Evolutionary conservation across 2,888 invertebrate species (phyloP).

Genomic region (Leptopterna dolabrata): DNA sequence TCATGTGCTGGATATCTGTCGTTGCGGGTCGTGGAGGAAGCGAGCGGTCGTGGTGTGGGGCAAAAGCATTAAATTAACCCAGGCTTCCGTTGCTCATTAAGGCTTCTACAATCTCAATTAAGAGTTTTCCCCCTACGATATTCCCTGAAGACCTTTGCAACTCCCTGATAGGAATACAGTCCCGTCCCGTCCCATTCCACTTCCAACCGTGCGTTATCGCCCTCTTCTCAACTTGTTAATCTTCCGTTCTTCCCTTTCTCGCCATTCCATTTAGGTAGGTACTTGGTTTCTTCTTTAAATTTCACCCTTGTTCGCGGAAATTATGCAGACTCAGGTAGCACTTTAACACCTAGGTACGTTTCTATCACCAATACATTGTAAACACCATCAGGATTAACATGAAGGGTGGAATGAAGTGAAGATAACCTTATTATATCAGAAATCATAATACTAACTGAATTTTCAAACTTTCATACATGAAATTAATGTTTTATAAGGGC

Average conservation of each 20-base stretch:
- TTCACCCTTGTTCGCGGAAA: no score
- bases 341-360: no score
- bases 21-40: background rate
- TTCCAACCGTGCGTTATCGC: background rate
- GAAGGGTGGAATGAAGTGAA: no score
- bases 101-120: slow-evolving; percentile 19
- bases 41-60: background rate
- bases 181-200: background rate
- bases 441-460: no score
- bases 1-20: slow-evolving; percentile 3
- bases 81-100: slow-evolving; percentile 8
- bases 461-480: no score
- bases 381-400: no score
- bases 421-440: no score
- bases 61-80: slow-evolving; percentile 23
- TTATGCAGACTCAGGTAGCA: no score
- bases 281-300: background rate
- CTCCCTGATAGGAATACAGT: slow-evolving; percentile 9
- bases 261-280: no score
- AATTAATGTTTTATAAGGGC: no score
- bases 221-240: background rate
- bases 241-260: background rate
- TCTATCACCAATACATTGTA: no score
- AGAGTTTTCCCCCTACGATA: slow-evolving; percentile 29
- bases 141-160: slow-evolving; percentile 22